These are phyloP conservation scores for Carollia perspicillata DNA, from an alignment of 2,113 vertebrate genomes.

Conservation along the genomic window DNA sequence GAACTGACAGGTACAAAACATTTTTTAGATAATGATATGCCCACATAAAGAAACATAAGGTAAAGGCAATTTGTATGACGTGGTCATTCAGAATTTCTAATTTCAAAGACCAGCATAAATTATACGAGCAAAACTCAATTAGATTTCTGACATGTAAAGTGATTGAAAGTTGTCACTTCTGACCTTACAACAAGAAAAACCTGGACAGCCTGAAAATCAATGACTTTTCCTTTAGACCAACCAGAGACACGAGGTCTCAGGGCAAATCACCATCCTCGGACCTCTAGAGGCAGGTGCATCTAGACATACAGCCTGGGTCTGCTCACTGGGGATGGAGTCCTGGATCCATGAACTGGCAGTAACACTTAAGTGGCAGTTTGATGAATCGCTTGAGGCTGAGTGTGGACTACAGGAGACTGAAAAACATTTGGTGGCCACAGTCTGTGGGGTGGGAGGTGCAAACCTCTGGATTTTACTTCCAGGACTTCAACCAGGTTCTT, in stretches of 20 bases:
- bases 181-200: background rate
- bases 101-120: background rate
- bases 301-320: background rate
- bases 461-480: background rate
- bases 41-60: background rate
- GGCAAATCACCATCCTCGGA: background rate
- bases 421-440: background rate
- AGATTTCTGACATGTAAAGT: background rate
- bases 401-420: background rate
- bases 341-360: background rate
- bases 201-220: background rate
- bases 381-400: background rate
- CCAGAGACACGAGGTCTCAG: background rate
- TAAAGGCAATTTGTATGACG: background rate
- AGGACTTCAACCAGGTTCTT: background rate
- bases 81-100: conserved; percentile 25
- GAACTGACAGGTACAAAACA: background rate
- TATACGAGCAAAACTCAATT: background rate
- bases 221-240: background rate
- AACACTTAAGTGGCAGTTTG: background rate
- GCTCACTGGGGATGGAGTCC: background rate
- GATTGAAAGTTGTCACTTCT: background rate
- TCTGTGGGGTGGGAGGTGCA: rapidly evolving
- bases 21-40: background rate
- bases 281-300: background rate